A percentile compares a stretch with the other conserved stretches of the same genome.
These are phyloP conservation scores for Drosophila obscura DNA, from an alignment of 1,140 invertebrate species.

Conservation along the genomic window DNA sequence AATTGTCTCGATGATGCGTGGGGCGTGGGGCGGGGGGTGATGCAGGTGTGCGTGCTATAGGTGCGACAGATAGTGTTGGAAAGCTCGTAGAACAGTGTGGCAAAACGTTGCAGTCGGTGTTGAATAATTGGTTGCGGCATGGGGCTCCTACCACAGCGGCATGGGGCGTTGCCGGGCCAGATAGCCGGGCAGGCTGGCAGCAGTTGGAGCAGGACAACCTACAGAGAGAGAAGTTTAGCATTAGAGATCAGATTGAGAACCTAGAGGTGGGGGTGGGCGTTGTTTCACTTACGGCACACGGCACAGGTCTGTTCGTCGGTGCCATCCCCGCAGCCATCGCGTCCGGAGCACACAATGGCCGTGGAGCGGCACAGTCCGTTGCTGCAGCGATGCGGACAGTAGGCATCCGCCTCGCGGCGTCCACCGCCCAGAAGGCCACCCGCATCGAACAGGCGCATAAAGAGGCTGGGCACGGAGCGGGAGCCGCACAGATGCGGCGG, in stretches of 20 bases:
- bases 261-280: background rate
- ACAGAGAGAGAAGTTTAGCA: constrained; percentile 59
- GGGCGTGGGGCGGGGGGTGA: background rate
- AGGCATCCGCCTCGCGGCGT: constrained; percentile 66
- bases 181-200: constrained; percentile 59
- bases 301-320: constrained; percentile 92
- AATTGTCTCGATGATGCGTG: constrained; percentile 46
- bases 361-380: constrained; percentile 94
- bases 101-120: constrained; percentile 25
- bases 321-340: constrained; percentile 95
- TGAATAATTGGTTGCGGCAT: constrained; percentile 3
- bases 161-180: constrained; percentile 75
- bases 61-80: constrained; percentile 36
- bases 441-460: constrained; percentile 73
- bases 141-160: constrained; percentile 69
- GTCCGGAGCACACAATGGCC: constrained; percentile 93
- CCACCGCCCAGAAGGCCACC: constrained; percentile 68
- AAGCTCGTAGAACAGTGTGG: constrained; percentile 45
- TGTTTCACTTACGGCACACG: constrained; percentile 94
- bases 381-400: constrained; percentile 91
- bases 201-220: constrained; percentile 86
- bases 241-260: background rate
- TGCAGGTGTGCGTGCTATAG: background rate
- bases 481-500: constrained; percentile 89
- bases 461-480: constrained; percentile 79